Base-by-base conservation (phyloP, 2,888 invertebrate genomes). In the Brachypterus glaber region DNA sequence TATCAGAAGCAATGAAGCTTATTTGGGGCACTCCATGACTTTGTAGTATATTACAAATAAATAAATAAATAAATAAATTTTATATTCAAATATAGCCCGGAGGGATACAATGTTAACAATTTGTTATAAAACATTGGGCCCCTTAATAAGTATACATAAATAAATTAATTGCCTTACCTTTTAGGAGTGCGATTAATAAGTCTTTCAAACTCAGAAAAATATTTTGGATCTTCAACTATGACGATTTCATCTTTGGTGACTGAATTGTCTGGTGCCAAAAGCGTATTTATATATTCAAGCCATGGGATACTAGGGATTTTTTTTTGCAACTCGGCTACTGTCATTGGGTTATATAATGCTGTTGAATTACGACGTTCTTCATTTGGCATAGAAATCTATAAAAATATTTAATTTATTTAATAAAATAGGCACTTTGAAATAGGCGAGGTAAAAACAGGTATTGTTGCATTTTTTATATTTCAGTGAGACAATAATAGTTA, bases 341-440 rank as follows among this genome's bases (percentile, higher is more conserved):
- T 84, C 79, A 88, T 89, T 4, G 90, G 85, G 55, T 95, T 92
- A 69, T 93, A 93, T n/a, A 93, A 71, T 47, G 81, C 81, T 3
- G 87, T 83, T 4, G 89, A 88, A 61, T 95, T 91, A 46, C 93
- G 77, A 30, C 93, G 76, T 65, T 93, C 85, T 60, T 93, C 93
- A 52, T 82, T 77, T 3, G 91, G 89, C 59, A 86, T 69, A 4
- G 88, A 88, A 53, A 85, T 86, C 87, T 88, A 60, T 41, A 49
- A 47, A 41, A 35, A 31, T 21, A 8, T 35, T 16, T 8, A 13
- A 5, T 8, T 8, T 11, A 31, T 4, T 13, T 13, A n/a, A 13
- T 31, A 14, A n/a, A n/a, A 24, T 7, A 21, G n/a, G n/a, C n/a
- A n/a, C n/a, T n/a, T n/a, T n/a, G n/a, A n/a, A n/a, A n/a, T n/a